Conservation (phyloP, 2,888 invertebrate species). For the Ceramica pisi region DNA sequence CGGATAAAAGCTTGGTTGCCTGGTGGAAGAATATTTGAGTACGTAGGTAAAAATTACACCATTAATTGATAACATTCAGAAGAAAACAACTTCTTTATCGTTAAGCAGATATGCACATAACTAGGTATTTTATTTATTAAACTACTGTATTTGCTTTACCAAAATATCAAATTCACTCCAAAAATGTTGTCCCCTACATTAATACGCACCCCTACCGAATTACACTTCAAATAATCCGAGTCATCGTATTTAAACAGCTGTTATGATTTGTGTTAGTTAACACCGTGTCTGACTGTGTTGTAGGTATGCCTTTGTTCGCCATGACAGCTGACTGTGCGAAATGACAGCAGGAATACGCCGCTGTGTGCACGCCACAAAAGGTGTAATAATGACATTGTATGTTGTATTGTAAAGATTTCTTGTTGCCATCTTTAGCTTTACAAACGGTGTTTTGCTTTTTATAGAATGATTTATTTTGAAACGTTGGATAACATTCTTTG, state of each 20-base stretch:
- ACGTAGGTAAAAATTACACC: too few relatives aligned
- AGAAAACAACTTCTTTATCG: background rate
- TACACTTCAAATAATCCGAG: constrained; percentile 43
- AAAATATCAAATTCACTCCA: background rate
- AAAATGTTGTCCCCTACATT: background rate
- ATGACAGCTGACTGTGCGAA: constrained; percentile 64
- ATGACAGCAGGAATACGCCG: constrained; percentile 64
- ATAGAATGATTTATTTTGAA: constrained; percentile 25
- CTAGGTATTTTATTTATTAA: too few relatives aligned
- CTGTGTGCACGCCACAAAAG: constrained; percentile 44
- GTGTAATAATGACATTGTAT: constrained; percentile 56
- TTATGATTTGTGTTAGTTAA: constrained; percentile 64
- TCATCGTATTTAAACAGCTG: constrained; percentile 58
- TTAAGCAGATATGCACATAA: too few relatives aligned
- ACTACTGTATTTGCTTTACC: background rate
- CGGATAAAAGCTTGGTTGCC: background rate
- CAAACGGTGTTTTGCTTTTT: constrained; percentile 5
- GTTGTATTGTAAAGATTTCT: constrained; percentile 54
- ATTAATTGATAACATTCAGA: too few relatives aligned
- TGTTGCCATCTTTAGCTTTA: constrained; percentile 34
- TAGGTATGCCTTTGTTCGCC: constrained; percentile 55
- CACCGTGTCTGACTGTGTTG: constrained; percentile 53
- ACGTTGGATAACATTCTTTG: background rate
- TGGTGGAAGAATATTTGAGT: too few relatives aligned
- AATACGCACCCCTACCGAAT: constrained; percentile 6